Conservation (phyloP, 2,888 invertebrate species). For the Neocrepidodera transversa region DNA sequence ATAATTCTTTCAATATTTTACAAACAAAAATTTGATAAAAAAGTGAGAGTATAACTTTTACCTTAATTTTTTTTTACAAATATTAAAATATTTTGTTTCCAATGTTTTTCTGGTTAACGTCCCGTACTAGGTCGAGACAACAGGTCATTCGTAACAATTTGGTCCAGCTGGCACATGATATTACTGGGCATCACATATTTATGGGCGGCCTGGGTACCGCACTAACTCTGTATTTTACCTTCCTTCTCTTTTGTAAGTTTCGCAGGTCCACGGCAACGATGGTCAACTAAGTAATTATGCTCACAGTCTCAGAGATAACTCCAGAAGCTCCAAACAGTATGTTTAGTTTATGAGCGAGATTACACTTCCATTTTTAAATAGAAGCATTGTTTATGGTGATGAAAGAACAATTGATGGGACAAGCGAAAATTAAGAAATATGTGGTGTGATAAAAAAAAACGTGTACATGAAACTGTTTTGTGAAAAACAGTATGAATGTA, state of each 20-base stretch:
- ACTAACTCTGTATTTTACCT: constrained; percentile 41
- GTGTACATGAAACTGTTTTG: too few relatives aligned
- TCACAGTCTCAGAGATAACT: constrained; percentile 44
- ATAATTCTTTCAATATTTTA: too few relatives aligned
- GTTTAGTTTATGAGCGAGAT: constrained; percentile 27
- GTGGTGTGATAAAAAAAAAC: too few relatives aligned
- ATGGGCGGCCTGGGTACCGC: constrained; percentile 55
- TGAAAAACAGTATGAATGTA: too few relatives aligned
- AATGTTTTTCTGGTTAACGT: not conserved
- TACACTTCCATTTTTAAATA: constrained; percentile 33
- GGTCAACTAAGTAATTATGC: constrained; percentile 59
- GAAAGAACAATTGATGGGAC: constrained; percentile 8
- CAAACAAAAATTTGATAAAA: too few relatives aligned
- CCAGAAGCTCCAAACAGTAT: constrained; percentile 17
- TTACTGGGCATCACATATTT: constrained; percentile 62
- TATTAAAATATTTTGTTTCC: not conserved
- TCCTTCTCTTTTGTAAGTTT: constrained; percentile 32
- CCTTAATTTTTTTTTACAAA: too few relatives aligned
- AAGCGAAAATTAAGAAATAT: not conserved
- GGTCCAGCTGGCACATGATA: constrained; percentile 62
- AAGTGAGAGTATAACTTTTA: not conserved
- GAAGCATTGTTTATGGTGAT: constrained; percentile 20
- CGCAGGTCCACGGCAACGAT: constrained; percentile 38
- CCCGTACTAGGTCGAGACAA: constrained; percentile 45
- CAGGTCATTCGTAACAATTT: constrained; percentile 62